Evolutionary conservation across 2,113 vertebrate species (phyloP).

Genomic region (Elgaria multicarinata): DNA sequence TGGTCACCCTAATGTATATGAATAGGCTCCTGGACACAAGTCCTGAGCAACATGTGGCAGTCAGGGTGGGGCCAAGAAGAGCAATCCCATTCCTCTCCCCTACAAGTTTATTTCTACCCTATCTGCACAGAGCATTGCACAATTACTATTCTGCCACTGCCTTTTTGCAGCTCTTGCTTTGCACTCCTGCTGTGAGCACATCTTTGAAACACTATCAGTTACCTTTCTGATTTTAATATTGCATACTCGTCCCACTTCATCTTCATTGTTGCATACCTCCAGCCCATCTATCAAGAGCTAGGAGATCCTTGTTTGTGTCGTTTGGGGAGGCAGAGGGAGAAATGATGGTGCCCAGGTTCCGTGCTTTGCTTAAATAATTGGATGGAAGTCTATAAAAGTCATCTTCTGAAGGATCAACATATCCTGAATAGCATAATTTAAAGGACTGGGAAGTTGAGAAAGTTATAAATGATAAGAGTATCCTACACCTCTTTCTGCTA

Average conservation of each 20-base stretch:
- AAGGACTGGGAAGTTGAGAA: background rate
- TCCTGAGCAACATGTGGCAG: background rate
- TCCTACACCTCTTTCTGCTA: background rate
- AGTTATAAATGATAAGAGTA: background rate
- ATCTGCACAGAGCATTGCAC: background rate
- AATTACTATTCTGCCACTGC: background rate
- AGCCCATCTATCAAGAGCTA: background rate
- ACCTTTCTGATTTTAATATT: background rate
- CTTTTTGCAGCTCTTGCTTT: background rate
- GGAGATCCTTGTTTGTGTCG: background rate
- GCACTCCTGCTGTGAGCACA: background rate
- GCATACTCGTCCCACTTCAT: background rate
- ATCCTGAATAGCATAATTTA: background rate
- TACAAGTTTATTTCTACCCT: background rate
- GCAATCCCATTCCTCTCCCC: background rate
- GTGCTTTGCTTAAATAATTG: background rate
- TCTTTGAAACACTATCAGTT: background rate
- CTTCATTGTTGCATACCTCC: background rate
- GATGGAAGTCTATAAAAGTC: background rate
- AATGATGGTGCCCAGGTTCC: background rate
- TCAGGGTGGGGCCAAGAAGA: background rate
- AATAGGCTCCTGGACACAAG: too few species aligned
- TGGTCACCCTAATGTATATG: too few species aligned
- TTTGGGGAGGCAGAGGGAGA: background rate
- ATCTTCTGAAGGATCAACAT: background rate